phyloP scores from a whole-genome alignment of 2,113 vertebrate species.

The Clupea harengus region DNA sequence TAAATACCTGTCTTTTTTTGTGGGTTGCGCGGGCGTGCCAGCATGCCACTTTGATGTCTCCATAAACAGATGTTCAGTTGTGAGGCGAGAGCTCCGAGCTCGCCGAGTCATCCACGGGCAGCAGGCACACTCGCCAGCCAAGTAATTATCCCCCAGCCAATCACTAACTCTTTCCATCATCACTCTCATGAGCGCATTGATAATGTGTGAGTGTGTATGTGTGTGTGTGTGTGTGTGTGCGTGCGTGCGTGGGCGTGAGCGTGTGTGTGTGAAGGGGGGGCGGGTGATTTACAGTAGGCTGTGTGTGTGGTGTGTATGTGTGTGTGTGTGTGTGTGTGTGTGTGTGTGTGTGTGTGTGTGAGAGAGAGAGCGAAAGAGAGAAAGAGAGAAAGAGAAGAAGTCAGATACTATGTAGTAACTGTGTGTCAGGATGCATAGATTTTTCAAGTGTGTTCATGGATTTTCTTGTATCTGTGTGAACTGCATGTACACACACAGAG shows the following conservation, averaged over 20 bases:
- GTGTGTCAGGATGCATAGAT: background rate
- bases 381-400: background rate
- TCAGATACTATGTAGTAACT: background rate
- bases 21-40: background rate
- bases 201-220: background rate
- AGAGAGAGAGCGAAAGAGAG: background rate
- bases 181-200: background rate
- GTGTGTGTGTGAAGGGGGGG: background rate
- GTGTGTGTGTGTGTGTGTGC: background rate
- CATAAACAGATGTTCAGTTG: background rate
- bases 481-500: background rate
- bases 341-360: background rate
- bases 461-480: slow-evolving; percentile 2
- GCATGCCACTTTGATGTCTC: slow-evolving; percentile 19
- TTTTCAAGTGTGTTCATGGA: background rate
- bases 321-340: background rate
- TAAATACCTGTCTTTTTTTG: slow-evolving; percentile 1
- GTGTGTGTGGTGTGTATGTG: background rate
- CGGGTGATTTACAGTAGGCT: background rate
- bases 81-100: background rate
- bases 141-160: slow-evolving; percentile 11
- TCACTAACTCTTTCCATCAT: slow-evolving; percentile 11
- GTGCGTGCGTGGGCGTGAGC: background rate
- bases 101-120: background rate
- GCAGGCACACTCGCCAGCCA: background rate